phyloP scores from a whole-genome alignment of 1,140 invertebrate species.

The Lamellibrachia luymesi region DNA sequence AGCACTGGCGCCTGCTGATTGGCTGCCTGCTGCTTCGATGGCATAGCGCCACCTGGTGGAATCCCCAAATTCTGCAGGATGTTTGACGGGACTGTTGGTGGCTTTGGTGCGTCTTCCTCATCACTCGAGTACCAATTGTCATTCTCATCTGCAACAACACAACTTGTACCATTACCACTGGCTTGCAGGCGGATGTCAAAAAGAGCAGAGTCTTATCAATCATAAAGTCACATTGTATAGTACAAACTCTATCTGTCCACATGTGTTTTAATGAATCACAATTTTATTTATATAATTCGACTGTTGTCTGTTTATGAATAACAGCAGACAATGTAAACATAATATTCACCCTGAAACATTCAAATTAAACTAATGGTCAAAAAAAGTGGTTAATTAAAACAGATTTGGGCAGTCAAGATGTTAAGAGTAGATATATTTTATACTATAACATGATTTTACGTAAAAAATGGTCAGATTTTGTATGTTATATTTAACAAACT shows the following conservation, averaged over 20 bases:
- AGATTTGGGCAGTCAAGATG: too few species aligned
- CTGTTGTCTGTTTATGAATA: neutral
- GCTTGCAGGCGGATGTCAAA: neutral
- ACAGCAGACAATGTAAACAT: too few species aligned
- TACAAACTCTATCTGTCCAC: neutral
- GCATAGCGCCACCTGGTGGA: constrained; percentile 2
- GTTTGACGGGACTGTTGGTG: neutral
- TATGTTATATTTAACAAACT: neutral
- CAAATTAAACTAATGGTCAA: too few species aligned
- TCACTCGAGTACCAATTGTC: constrained; percentile 55
- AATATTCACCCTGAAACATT: too few species aligned
- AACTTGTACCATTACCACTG: constrained; percentile 16
- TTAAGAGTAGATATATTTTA: neutral
- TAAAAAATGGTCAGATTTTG: neutral
- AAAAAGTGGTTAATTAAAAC: too few species aligned
- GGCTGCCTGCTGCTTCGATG: neutral
- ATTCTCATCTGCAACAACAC: constrained; percentile 36
- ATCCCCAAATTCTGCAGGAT: constrained; percentile 21
- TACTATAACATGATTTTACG: neutral
- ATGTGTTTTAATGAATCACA: neutral
- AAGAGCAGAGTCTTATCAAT: neutral
- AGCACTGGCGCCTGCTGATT: neutral
- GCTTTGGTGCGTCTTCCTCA: constrained; percentile 41
- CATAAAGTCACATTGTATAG: neutral
- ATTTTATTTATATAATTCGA: neutral